These are phyloP conservation scores for Hirtodrosophila cameraria DNA, from an alignment of 2,888 invertebrate species.

Conservation along the genomic window DNA sequence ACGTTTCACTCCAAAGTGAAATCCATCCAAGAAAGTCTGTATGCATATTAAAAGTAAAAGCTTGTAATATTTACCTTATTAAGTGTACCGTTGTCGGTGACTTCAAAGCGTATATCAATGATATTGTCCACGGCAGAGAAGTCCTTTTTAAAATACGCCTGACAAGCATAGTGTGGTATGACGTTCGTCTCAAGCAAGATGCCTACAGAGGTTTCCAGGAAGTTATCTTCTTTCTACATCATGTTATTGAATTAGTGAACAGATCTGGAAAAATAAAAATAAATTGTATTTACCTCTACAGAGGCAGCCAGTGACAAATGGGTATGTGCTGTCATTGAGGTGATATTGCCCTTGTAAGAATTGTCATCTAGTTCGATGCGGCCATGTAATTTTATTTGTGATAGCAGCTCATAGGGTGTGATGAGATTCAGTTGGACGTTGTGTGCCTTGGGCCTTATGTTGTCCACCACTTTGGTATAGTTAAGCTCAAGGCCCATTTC, in stretches of 20 bases:
- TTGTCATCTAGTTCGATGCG: conserved; percentile 85
- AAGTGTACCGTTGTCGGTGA: conserved; percentile 85
- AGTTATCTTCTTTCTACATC: conserved; percentile 87
- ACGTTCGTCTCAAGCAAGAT: conserved; percentile 87
- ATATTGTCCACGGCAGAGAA: conserved; percentile 88
- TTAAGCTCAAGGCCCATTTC: conserved; percentile 84
- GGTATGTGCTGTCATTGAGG: conserved; percentile 85
- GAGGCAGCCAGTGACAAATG: conserved; percentile 85
- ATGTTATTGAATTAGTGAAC: no score
- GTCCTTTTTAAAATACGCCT: conserved; percentile 88
- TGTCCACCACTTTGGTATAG: conserved; percentile 84
- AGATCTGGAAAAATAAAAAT: not conserved
- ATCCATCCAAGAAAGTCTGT: no score
- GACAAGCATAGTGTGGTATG: conserved; percentile 88
- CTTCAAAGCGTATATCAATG: conserved; percentile 87
- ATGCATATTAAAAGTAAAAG: not conserved
- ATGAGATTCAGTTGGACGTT: conserved; percentile 85
- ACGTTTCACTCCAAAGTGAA: no score
- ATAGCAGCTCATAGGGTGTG: conserved; percentile 86
- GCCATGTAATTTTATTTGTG: conserved; percentile 84
- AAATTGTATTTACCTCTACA: conserved; percentile 84
- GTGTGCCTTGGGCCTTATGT: conserved; percentile 84
- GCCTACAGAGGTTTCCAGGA: conserved; percentile 87
- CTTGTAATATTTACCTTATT: conserved; percentile 84
- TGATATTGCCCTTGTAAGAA: conserved; percentile 85